phyloP scores from a whole-genome alignment of 2,113 vertebrate species.

The Pluvianellus socialis region DNA sequence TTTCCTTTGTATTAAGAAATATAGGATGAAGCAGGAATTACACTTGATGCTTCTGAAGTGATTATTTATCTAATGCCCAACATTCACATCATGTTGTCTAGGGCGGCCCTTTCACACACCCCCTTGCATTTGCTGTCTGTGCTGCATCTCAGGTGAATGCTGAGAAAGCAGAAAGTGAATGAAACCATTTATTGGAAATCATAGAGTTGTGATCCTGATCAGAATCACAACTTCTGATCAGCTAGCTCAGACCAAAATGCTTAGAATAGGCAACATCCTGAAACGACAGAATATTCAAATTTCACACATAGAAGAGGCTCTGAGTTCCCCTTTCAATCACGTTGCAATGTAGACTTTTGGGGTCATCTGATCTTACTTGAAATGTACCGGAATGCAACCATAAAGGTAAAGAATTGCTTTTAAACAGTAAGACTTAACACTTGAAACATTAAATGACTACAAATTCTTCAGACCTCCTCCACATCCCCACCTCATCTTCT shows the following conservation, averaged over 20 bases:
- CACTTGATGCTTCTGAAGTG: neutral
- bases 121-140: neutral
- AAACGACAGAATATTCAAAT: slow-evolving; percentile 33
- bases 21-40: neutral
- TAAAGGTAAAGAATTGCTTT: neutral
- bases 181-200: neutral
- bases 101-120: neutral
- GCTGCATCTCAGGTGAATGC: neutral
- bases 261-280: neutral
- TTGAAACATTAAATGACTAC: neutral
- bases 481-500: neutral
- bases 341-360: neutral
- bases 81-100: neutral
- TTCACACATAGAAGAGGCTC: neutral
- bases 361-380: neutral
- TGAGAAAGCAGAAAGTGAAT: neutral
- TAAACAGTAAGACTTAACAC: neutral
- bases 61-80: neutral
- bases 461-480: neutral
- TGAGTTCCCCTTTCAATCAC: neutral
- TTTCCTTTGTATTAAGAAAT: neutral
- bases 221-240: neutral
- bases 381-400: neutral
- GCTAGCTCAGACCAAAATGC: neutral
- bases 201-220: neutral